Conservation (phyloP, 2,113 vertebrate species). For the Guaruba guarouba region DNA sequence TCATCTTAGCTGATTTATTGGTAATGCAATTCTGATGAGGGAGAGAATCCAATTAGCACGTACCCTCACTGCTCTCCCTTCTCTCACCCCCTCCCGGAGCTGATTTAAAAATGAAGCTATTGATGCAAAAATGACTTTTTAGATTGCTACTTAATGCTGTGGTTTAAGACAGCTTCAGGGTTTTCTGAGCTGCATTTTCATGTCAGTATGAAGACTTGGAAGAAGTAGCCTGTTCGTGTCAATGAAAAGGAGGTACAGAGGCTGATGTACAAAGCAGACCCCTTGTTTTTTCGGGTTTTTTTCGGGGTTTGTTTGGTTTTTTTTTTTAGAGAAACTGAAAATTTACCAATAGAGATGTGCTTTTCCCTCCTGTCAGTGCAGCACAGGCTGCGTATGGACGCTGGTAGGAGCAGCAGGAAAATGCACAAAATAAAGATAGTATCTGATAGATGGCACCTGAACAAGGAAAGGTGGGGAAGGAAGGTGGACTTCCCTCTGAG, state of each 20-base stretch:
- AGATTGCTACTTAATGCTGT: not conserved
- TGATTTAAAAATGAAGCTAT: not conserved
- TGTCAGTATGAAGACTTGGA: not conserved
- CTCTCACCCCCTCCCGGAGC: slow-evolving; percentile 9
- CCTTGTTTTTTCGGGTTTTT: not conserved
- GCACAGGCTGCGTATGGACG: not conserved
- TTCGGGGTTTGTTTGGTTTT: no score
- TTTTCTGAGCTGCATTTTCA: slow-evolving; percentile 13
- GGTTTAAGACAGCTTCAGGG: not conserved
- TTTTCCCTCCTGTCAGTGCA: not conserved
- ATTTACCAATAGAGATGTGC: not conserved
- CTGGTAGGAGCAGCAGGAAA: not conserved
- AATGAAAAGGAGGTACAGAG: not conserved
- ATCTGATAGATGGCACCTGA: not conserved
- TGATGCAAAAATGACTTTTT: not conserved
- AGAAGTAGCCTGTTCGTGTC: not conserved
- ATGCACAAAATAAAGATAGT: not conserved
- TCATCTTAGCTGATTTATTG: slow-evolving; percentile 50
- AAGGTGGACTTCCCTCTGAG: not conserved
- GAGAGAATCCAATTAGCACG: not conserved
- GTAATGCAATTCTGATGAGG: slow-evolving; percentile 11
- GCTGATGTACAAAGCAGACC: not conserved
- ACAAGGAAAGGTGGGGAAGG: not conserved
- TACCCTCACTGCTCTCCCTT: not conserved
- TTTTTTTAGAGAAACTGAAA: not conserved